phyloP scores from a whole-genome alignment of 2,888 invertebrate species.

The Iphiclides podalirius region DNA sequence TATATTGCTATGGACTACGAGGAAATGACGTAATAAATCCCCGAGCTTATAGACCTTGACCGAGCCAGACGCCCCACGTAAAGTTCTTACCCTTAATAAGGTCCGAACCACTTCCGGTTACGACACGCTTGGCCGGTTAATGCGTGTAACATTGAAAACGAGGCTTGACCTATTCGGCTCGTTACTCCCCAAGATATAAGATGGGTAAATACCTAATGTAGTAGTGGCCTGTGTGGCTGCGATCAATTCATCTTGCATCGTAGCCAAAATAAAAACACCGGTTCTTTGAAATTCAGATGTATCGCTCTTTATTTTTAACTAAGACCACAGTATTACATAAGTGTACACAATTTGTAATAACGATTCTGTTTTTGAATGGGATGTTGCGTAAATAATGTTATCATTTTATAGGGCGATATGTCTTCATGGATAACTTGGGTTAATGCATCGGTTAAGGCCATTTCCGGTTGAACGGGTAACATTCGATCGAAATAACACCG shows the following conservation, averaged over 20 bases:
- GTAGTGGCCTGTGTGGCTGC: no score
- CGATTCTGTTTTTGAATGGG: no score
- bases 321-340: no score
- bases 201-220: no score
- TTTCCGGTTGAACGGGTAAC: conserved; percentile 58
- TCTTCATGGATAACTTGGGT: conserved; percentile 40
- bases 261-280: no score
- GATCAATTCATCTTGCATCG: no score
- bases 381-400: no score
- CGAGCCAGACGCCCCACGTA: conserved; percentile 48
- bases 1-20: conserved; percentile 32
- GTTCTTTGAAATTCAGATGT: no score
- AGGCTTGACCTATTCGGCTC: conserved; percentile 35
- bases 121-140: conserved; percentile 51
- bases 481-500: conserved; percentile 33
- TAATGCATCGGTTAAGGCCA: conserved; percentile 29
- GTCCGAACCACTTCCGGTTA: conserved; percentile 29
- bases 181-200: not conserved
- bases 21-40: conserved; percentile 55
- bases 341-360: no score
- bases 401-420: conserved; percentile 49
- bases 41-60: conserved; percentile 51
- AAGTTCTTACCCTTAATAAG: conserved; percentile 40
- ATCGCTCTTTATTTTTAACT: no score
- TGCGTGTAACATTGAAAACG: conserved; percentile 60